Conservation (phyloP, 2,113 vertebrate species). For the Tyto alba region DNA sequence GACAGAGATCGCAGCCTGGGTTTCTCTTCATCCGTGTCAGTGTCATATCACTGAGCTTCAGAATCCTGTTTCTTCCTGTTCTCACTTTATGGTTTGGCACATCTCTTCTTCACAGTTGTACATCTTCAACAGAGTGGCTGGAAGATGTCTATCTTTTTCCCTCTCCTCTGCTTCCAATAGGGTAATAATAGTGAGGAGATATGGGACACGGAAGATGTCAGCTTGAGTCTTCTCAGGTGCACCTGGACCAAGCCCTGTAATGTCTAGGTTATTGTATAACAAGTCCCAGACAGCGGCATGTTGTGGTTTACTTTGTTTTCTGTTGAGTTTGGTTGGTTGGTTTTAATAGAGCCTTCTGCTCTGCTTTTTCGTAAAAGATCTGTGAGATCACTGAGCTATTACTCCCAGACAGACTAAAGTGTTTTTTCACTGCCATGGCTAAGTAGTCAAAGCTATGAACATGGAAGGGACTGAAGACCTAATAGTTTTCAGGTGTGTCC, state of each 20-base stretch:
- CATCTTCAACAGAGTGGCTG: not conserved
- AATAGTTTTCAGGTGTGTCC: not conserved
- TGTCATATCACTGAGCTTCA: not conserved
- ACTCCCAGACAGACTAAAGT: not conserved
- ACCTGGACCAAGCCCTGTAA: accelerated
- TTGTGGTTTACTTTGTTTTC: not conserved
- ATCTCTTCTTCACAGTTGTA: not conserved
- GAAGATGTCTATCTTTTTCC: not conserved
- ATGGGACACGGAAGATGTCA: not conserved
- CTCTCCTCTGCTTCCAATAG: not conserved
- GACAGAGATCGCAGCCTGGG: not conserved
- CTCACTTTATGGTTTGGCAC: accelerated
- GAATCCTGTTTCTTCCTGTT: not conserved
- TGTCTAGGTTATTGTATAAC: not conserved
- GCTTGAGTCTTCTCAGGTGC: not conserved
- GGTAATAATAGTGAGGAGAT: not conserved
- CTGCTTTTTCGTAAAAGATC: not conserved
- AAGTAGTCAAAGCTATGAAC: not conserved
- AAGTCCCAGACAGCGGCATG: not conserved
- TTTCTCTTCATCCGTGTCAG: not conserved
- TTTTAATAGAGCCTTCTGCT: not conserved
- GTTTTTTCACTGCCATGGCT: not conserved
- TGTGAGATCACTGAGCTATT: not conserved
- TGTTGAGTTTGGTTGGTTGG: not conserved
- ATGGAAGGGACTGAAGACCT: not conserved